Base-by-base conservation (phyloP, 2,797 vertebrate genomes). In the Carduelis carduelis region DNA sequence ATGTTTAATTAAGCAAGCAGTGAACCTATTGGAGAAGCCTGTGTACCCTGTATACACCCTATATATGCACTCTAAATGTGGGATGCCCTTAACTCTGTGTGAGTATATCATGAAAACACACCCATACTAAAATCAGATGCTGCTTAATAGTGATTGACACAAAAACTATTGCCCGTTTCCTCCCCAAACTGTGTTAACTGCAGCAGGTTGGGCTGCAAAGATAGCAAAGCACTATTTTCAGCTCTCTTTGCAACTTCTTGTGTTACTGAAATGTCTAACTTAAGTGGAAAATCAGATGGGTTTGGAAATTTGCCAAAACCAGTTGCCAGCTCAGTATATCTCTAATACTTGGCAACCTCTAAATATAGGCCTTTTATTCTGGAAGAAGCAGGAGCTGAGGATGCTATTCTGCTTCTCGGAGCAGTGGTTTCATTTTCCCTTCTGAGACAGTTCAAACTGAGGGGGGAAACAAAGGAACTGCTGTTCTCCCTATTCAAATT, bases 351-450 rank as follows among this genome's bases (percentile, higher is more conserved):
- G 83, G 88, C 93, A 90, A 72, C 82, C 75, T 95, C 93, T 95
- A 96, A 95, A 96, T 96, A 95, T 94, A 97, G 95, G 86, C 34
- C 88, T 95, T 95, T 96, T 94, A 94, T 94, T 95, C 88, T 80
- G 86, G 88, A 92, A 94, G 87, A 82, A 91, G 86, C 81, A 56
- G 80, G 81, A 0, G 23, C 75, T 92, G 88, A 95, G 88, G 93
- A 94, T 76, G 83, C 80, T 94, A 16, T 95, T 95, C 93, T 94
- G 71, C 86, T 83, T 39, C 82, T 94, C 2, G 0, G 85, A 93
- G 94, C 75, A 46, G 71, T 64, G 81, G 86, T 96, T 96, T 96
- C 90, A 3, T 96, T 96, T 96, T 96, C 71, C 83, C 57, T 95
- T 94, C 91, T 39, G 65, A 91, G 86, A 93, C 43, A 28, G 81